These are phyloP conservation scores for Opisthocomus hoazin DNA, from an alignment of 2,113 vertebrate species.

Conservation along the genomic window DNA sequence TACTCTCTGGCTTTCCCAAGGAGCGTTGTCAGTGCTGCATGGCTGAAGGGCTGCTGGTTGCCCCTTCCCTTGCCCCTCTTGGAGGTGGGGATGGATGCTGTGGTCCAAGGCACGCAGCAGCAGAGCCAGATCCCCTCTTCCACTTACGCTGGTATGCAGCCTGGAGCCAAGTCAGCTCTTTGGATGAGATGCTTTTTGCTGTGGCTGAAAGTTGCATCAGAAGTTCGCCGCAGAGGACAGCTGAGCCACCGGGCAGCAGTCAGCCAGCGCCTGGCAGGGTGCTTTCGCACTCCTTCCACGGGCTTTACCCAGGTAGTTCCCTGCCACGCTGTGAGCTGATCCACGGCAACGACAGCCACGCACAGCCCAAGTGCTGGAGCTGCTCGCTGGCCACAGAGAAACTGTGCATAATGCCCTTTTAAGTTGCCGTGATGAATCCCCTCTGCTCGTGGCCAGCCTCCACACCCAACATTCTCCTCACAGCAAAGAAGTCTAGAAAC, in stretches of 20 bases:
- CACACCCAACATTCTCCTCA: background rate
- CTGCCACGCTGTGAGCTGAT: background rate
- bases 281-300: background rate
- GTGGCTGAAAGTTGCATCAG: slow-evolving; percentile 48
- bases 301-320: background rate
- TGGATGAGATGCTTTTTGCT: slow-evolving; percentile 25
- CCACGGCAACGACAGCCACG: background rate
- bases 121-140: slow-evolving; percentile 23
- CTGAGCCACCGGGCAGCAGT: background rate
- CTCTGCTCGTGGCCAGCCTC: background rate
- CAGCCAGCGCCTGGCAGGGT: background rate
- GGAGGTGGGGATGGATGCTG: background rate
- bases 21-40: background rate
- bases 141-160: slow-evolving; percentile 16
- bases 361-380: background rate
- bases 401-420: background rate
- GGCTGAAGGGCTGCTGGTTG: background rate
- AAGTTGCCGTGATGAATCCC: background rate
- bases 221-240: slow-evolving; percentile 13
- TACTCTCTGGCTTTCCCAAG: background rate
- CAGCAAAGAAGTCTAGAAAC: background rate
- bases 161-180: background rate
- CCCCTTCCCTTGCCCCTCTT: background rate
- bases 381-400: background rate
- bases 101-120: background rate